Base-by-base conservation (phyloP, 2,797 vertebrate genomes). In the Peromyscus attwateri region DNA sequence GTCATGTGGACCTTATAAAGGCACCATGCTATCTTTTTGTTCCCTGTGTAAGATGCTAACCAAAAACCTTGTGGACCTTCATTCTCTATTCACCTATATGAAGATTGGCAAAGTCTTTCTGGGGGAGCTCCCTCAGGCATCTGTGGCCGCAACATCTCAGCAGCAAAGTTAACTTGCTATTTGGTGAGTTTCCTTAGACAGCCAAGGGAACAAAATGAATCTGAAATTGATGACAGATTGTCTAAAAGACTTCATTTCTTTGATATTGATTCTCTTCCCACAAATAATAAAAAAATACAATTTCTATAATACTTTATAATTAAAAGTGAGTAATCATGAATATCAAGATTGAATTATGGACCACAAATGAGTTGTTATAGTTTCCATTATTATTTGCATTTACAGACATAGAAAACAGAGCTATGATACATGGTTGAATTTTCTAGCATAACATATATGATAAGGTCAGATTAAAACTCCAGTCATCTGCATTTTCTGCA, bases 261-360 rank as follows among this genome's bases (percentile, higher is more conserved):
- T 73, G 1, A 49, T 85, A 7, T 84, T 17, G 6, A 66, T 55
- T 97, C 92, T 73, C 82, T 92, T 94, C 71, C 13, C 71, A 84
- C 84, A 80, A 94, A 87, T 76, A 92, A 73, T 60, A 73, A 73
- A 46, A 46, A 80, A 27, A 23, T 7, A 23, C 43, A 55, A 25
- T n/a, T 95, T 77, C 19, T 70, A 49, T 16, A 73, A 60, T 49
- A 55, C 9, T 68, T 91, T 77, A 37, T 19, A 76, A 43, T 13
- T 77, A 3, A 17, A 27, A 23, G 55, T 71, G 14, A 91, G 37
- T 46, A 60, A 3, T 57, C 3, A 40, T 64, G 27, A 62, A 87
- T 75, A n/a, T 34, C 37, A 71, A n/a, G 29, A 73, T 46, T 81
- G 14, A 60, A 52, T 52, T 95, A 13, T 49, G n/a, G 27, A 77